These are phyloP conservation scores for Heliocidaris erythrogramma DNA, from an alignment of 35 echinoderm and acorn worm species.

Conservation along the genomic window DNA sequence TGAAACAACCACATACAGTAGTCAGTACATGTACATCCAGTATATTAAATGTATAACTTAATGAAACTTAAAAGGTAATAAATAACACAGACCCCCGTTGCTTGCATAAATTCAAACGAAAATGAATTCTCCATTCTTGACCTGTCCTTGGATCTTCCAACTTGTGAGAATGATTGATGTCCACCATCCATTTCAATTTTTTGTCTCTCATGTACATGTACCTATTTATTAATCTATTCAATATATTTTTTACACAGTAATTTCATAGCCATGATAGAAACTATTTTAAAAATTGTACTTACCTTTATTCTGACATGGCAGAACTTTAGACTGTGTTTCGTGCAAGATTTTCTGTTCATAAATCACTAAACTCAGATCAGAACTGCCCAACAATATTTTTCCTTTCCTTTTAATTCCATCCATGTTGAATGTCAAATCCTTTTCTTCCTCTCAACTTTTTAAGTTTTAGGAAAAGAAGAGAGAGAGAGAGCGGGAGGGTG, in stretches of 20 bases:
- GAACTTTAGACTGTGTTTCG: not conserved
- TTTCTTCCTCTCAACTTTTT: not conserved
- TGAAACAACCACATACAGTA: no score
- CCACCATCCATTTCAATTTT: no score
- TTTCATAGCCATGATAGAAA: not conserved
- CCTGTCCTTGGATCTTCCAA: no score
- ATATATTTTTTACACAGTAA: not conserved
- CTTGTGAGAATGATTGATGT: no score
- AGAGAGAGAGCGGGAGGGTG: not conserved
- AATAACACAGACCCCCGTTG: no score
- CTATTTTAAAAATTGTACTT: not conserved
- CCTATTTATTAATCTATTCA: no score
- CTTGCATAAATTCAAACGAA: no score
- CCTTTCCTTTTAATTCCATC: constrained; percentile 40
- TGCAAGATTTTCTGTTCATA: constrained; percentile 45
- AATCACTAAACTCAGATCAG: constrained; percentile 33
- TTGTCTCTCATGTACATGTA: no score
- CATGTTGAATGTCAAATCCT: constrained; percentile 12
- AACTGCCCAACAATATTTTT: constrained; percentile 26
- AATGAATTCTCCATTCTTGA: no score
- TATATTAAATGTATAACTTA: no score
- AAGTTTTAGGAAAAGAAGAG: not conserved
- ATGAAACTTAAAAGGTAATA: no score
- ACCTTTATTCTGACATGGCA: constrained; percentile 36
- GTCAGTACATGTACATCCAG: no score